Evolutionary conservation across 2,113 vertebrate genomes (phyloP).

Genomic region (Nannobrachium achirus): DNA sequence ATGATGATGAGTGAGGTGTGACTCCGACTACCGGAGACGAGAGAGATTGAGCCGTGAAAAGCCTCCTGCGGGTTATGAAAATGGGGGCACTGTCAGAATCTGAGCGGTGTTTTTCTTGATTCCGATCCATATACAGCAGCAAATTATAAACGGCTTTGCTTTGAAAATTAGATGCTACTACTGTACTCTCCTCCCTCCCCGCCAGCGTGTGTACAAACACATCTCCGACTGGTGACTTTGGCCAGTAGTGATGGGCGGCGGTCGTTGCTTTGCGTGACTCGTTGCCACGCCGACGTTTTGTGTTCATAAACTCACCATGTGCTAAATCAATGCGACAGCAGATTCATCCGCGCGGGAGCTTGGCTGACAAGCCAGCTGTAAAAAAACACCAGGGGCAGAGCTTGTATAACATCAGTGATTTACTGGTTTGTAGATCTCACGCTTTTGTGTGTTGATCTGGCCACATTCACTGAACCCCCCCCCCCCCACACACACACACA

Average conservation of each 20-base stretch:
- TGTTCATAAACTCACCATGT: conserved; percentile 47
- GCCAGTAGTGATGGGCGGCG: conserved; percentile 40
- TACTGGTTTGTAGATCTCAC: conserved; percentile 75
- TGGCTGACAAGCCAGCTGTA: conserved; percentile 65
- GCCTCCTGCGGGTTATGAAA: conserved; percentile 30
- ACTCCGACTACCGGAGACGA: conserved; percentile 10
- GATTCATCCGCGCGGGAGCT: conserved; percentile 72
- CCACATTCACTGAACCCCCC: conserved; percentile 25
- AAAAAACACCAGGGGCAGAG: conserved; percentile 76
- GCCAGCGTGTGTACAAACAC: conserved; percentile 14
- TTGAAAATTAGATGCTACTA: conserved; percentile 26
- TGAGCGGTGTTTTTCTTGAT: not conserved
- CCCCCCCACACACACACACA: no score
- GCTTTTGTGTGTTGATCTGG: conserved; percentile 78
- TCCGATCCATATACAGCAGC: not conserved
- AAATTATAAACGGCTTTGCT: conserved; percentile 9
- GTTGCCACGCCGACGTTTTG: conserved; percentile 22
- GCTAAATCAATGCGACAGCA: conserved; percentile 61
- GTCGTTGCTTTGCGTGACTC: conserved; percentile 33
- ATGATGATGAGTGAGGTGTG: conserved; percentile 41
- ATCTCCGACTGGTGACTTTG: conserved; percentile 40
- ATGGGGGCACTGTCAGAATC: not conserved
- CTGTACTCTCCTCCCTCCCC: conserved; percentile 9
- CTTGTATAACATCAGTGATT: conserved; percentile 81
- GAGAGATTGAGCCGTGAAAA: conserved; percentile 20